These are phyloP conservation scores for Heterodera schachtii DNA, from an alignment of 1,140 invertebrate genomes.

Conservation along the genomic window DNA sequence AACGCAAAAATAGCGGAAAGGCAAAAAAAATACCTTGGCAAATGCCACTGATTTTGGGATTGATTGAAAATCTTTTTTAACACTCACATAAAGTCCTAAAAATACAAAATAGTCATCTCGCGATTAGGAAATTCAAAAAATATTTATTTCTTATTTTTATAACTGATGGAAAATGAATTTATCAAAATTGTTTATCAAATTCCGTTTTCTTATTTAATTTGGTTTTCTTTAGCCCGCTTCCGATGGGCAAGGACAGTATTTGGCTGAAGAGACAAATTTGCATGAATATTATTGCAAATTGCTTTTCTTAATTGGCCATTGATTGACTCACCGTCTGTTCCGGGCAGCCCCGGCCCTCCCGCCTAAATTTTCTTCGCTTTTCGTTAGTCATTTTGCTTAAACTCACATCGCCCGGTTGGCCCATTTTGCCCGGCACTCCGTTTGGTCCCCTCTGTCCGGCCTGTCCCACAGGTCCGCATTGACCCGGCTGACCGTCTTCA, in stretches of 20 bases:
- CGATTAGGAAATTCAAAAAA: too few relatives aligned
- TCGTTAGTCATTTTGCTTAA: not conserved
- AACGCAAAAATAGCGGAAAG: not conserved
- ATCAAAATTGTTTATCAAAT: not conserved
- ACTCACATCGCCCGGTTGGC: not conserved
- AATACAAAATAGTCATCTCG: too few relatives aligned
- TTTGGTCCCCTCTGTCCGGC: not conserved
- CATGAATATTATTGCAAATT: not conserved
- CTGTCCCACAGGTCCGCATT: conserved; percentile 20
- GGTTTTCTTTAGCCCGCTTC: not conserved
- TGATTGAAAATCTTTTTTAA: too few relatives aligned
- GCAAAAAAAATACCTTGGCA: not conserved
- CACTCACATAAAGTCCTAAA: too few relatives aligned
- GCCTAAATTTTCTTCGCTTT: not conserved
- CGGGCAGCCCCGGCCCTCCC: not conserved
- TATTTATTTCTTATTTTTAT: too few relatives aligned
- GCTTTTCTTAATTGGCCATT: too few relatives aligned
- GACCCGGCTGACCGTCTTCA: conserved; percentile 29
- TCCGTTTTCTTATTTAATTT: not conserved
- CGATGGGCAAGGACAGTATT: conserved; percentile 28
- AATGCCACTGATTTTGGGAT: too few relatives aligned
- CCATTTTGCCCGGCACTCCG: not conserved
- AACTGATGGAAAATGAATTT: too few relatives aligned
- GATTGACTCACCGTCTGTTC: not conserved
- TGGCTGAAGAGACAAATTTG: not conserved